These are phyloP conservation scores for Piscicola geometra DNA, from an alignment of 2,888 invertebrate species.

Conservation along the genomic window DNA sequence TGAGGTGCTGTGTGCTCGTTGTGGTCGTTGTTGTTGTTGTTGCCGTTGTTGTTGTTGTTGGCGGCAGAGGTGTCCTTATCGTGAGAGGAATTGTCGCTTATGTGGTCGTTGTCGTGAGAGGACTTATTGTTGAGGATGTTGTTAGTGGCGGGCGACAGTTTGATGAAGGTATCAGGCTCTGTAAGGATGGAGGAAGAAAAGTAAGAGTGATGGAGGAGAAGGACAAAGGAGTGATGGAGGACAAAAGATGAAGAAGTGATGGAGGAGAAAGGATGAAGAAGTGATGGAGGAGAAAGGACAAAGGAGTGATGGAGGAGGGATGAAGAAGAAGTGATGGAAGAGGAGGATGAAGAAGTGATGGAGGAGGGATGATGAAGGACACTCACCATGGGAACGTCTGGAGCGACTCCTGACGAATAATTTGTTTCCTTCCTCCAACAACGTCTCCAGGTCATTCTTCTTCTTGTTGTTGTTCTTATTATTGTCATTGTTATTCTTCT, in stretches of 20 bases:
- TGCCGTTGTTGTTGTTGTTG: conserved; percentile 2
- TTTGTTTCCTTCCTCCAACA: conserved; percentile 12
- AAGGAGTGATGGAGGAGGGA: too few relatives aligned
- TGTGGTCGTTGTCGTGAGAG: neutral
- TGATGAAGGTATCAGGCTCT: conserved; percentile 12
- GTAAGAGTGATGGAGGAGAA: too few relatives aligned
- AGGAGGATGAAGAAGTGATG: too few relatives aligned
- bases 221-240: too few relatives aligned
- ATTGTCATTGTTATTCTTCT: neutral
- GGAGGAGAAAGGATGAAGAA: too few relatives aligned
- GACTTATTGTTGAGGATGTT: neutral
- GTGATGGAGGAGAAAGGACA: too few relatives aligned
- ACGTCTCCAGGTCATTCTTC: conserved; percentile 8
- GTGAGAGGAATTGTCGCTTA: neutral
- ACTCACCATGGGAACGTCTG: conserved; percentile 1
- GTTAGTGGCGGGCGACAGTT: neutral
- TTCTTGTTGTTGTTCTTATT: neutral
- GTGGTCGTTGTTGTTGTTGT: neutral
- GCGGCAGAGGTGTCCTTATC: neutral
- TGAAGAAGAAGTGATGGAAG: too few relatives aligned
- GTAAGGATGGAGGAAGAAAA: neutral
- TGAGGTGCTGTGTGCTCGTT: neutral
- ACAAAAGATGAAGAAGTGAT: too few relatives aligned
- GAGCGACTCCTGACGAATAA: conserved; percentile 1
- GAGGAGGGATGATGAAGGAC: too few relatives aligned